Base-by-base conservation (phyloP, 1,140 invertebrate genomes). In the Aphidius gifuensis region DNA sequence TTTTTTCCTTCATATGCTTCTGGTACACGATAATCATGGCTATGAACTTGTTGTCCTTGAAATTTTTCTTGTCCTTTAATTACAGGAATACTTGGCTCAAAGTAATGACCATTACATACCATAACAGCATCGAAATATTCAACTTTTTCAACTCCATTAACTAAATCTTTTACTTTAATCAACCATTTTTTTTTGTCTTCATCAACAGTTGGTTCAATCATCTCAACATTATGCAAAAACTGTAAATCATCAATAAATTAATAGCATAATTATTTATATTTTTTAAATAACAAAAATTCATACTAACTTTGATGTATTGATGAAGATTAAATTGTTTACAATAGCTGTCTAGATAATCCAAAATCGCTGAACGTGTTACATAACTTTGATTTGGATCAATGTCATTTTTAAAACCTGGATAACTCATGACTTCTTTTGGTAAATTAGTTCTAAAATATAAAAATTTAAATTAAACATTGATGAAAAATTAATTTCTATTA, bases 361-460 rank as follows among this genome's bases (percentile, higher is more conserved):
- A 80, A 70, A 97, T 92, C 62, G 93, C 87, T 49, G 86, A 83
- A 23, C 93, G 90, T 6, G 85, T 83, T 3, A 96, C 75, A 74
- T 95, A 97, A 3, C 93, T 96, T 61, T 84, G 83, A 0, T 85
- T 80, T 63, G 74, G 83, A 46, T 85, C 80, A 5, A 43, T n/a
- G 1, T 85, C 85, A 64, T 92, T 89, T 3, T 90, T 88, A 81
- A 85, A 87, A 74, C 89, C 90, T 2, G 87, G 86, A 72, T 85
- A 92, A 5, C 85, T 86, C 91, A 93, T 93, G 5, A 89, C 84
- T 81, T 92, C 88, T 74, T 91, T 91, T 3, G 91, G 91, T 43
- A 92, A 74, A 82, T 92, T 92, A 5, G 90, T 94, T 68, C 93
- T 95, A 75, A 57, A 83, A 62, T 43, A 43, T 43, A 32, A 60